Base-by-base conservation (phyloP, 2,797 vertebrate species). In the Sternarchorhynchus goeldii region DNA sequence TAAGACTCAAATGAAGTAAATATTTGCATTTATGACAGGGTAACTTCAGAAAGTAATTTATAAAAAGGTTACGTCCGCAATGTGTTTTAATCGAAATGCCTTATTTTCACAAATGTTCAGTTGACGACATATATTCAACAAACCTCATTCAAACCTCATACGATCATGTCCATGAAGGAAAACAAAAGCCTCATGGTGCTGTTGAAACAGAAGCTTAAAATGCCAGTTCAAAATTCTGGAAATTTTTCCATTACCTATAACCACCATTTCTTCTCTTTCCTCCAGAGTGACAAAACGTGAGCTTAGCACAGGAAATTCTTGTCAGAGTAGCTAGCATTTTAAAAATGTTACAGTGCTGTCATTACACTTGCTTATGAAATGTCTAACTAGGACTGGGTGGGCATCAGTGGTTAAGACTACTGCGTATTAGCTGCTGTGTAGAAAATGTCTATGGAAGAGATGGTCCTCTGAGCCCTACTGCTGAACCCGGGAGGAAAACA, bases 111-210 rank as follows among this genome's bases (percentile, higher is more conserved):
- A 80, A 50, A 77, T 5, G 29, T 58, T 81, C 76, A 73, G 73
- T 81, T 57, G 36, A 45, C 67, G n/a, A 75, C 59, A 75, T 41
- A 68, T 58, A 39, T 31, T 72, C 32, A 76, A 56, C 55, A 81
- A 67, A 73, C 68, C 78, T 74, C 65, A 57, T 73, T 76, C 29
- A 25, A 76, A 76, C 25, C 59, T 76, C 73, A 65, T 83, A 83
- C 76, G 79, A 76, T 84, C 79, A 78, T 67, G 71, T 73, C 81
- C 65, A 73, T 64, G 34, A 73, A 73, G 60, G 32, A 76, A 76
- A 62, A 75, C 72, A 63, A 66, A 76, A 69, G 79, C 73, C 76
- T 81, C 79, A 73, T 63, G 63, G 53, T 74, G 67, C 63, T 68
- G 64, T 41, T 73, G 60, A 72, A 78, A 65, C 78, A 45, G 50